phyloP scores from a whole-genome alignment of 2,888 invertebrate species.

The Merodon equestris region DNA sequence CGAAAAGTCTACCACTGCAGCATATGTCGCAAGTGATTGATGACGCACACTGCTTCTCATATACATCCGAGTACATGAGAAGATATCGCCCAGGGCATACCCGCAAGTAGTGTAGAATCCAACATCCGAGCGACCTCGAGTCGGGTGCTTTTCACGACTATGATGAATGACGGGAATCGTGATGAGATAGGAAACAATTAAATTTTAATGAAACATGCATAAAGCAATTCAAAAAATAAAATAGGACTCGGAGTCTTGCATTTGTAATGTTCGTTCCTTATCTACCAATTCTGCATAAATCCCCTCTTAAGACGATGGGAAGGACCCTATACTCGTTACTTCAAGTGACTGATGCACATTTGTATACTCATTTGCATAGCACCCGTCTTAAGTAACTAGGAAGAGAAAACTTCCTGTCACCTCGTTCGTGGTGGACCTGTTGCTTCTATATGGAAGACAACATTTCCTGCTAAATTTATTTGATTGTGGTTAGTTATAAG shows the following conservation, averaged over 20 bases:
- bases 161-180: slow-evolving; percentile 52
- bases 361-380: slow-evolving; percentile 45
- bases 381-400: slow-evolving; percentile 34
- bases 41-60: slow-evolving; percentile 40
- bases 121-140: no score
- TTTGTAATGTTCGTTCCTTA: slow-evolving; percentile 45
- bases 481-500: no score
- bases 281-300: no score
- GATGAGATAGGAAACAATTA: slow-evolving; percentile 56
- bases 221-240: slow-evolving; percentile 30
- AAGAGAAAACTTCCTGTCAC: slow-evolving; percentile 15
- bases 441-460: slow-evolving; percentile 9
- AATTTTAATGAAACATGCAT: slow-evolving; percentile 60
- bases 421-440: slow-evolving; percentile 40
- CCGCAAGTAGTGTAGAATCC: no score
- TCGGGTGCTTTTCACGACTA: neutral
- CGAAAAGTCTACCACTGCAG: slow-evolving; percentile 62
- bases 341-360: slow-evolving; percentile 50
- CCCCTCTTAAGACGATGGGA: neutral
- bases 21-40: slow-evolving; percentile 66
- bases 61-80: no score
- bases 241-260: slow-evolving; percentile 50
- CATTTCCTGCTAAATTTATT: no score
- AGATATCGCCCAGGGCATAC: no score
- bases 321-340: slow-evolving; percentile 20